Evolutionary conservation across 2,888 invertebrate species (phyloP).

Genomic region (Disparrhopalites patrizii): DNA sequence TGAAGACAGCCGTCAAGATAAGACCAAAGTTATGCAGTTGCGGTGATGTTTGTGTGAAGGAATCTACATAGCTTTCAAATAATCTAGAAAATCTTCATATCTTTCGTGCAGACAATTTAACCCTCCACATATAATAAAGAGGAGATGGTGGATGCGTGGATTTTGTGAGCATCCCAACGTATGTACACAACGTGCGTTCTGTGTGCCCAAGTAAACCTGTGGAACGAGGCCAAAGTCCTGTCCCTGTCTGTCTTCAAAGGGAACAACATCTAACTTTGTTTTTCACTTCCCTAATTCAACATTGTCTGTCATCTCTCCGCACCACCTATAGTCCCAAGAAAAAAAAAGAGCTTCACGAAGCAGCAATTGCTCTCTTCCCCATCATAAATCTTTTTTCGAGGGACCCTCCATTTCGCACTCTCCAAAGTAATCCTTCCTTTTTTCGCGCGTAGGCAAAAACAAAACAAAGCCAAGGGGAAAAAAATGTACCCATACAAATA

Average conservation of each 20-base stretch:
- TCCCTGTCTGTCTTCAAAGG: neutral
- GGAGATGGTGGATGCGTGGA: no score
- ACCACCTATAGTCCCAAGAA: no score
- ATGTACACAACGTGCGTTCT: no score
- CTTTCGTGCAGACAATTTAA: constrained; percentile 7
- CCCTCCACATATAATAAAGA: neutral
- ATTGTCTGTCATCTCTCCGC: no score
- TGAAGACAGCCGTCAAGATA: constrained; percentile 10
- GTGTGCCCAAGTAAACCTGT: constrained; percentile 19
- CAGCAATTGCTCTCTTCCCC: neutral
- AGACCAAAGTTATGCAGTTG: constrained; percentile 1
- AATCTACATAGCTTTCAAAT: neutral
- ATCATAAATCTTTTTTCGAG: no score
- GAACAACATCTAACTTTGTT: neutral
- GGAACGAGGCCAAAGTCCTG: constrained; percentile 14
- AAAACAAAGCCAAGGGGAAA: no score
- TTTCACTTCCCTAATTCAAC: no score
- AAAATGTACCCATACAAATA: no score
- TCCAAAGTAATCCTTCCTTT: no score
- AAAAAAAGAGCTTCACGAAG: neutral
- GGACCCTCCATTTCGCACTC: no score
- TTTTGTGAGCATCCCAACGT: no score
- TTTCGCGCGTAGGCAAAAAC: no score
- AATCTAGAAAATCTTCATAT: constrained; percentile 18
- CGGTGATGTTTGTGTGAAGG: constrained; percentile 3